phyloP scores from a whole-genome alignment of 1,140 invertebrate species.

The Odontomachus brunneus region DNA sequence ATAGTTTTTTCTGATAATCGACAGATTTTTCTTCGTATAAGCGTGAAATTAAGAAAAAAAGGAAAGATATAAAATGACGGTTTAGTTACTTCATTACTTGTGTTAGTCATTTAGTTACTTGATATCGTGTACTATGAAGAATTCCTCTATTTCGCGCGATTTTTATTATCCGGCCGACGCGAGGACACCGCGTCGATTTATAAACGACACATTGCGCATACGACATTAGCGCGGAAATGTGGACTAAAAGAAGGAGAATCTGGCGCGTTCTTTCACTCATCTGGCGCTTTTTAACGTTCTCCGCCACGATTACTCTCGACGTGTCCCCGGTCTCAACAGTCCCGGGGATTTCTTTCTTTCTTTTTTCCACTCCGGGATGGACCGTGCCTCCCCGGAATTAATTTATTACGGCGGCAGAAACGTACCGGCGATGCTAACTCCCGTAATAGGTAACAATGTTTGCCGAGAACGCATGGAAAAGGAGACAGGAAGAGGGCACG shows the following conservation, averaged over 20 bases:
- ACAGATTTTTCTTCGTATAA: no score
- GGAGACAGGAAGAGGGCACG: constrained; percentile 62
- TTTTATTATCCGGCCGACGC: neutral
- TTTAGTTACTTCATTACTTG: no score
- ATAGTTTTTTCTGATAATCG: no score
- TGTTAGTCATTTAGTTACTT: no score
- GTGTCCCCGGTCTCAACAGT: constrained; percentile 55
- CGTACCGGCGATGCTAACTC: constrained; percentile 69
- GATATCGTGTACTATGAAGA: neutral
- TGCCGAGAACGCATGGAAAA: constrained; percentile 62
- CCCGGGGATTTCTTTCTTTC: neutral
- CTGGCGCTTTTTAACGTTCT: constrained; percentile 59
- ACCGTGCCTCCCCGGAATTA: constrained; percentile 68
- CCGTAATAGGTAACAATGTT: constrained; percentile 73
- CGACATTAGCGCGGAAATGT: constrained; percentile 15
- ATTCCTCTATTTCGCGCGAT: neutral
- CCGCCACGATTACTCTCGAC: constrained; percentile 54
- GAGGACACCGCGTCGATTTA: neutral
- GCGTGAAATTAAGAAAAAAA: neutral
- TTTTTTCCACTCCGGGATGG: neutral
- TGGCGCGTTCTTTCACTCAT: constrained; percentile 38
- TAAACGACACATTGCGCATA: neutral
- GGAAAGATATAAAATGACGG: neutral
- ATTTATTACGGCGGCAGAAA: constrained; percentile 73
- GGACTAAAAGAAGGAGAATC: constrained; percentile 10